Evolutionary conservation across 2,888 invertebrate species (phyloP).

Genomic region (Leptura quadrifasciata): DNA sequence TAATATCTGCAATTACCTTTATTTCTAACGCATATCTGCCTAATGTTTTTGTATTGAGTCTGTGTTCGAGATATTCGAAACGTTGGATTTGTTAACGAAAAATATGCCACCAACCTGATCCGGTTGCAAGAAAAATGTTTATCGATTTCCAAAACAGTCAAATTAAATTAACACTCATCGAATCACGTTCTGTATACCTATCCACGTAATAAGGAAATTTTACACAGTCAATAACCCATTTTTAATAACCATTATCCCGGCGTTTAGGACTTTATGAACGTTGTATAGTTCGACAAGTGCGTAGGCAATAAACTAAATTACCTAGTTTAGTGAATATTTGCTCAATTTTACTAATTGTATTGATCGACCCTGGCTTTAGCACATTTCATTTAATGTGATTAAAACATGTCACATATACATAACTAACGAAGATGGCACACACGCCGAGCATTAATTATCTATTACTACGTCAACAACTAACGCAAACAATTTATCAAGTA

Average conservation of each 20-base stretch:
- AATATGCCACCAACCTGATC: too few species aligned
- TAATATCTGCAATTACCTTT: too few species aligned
- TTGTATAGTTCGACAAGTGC: slow-evolving; percentile 3
- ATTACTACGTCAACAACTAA: slow-evolving; percentile 61
- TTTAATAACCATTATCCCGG: neutral
- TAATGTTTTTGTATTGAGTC: too few species aligned
- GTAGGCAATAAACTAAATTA: slow-evolving; percentile 33
- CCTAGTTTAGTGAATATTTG: slow-evolving; percentile 28
- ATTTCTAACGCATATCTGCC: too few species aligned
- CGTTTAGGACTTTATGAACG: neutral
- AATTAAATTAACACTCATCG: neutral
- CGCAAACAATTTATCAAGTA: slow-evolving; percentile 62
- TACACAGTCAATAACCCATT: neutral
- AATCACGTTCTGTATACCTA: neutral
- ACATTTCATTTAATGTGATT: slow-evolving; percentile 58
- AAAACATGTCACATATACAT: slow-evolving; percentile 58
- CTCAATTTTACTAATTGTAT: slow-evolving; percentile 57
- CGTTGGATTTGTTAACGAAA: too few species aligned
- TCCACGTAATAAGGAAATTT: neutral
- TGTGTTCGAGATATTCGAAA: too few species aligned
- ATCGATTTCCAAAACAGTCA: neutral
- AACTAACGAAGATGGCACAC: slow-evolving; percentile 54
- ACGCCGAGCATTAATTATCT: slow-evolving; percentile 59
- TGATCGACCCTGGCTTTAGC: slow-evolving; percentile 52
- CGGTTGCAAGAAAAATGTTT: too few species aligned